phyloP scores from a whole-genome alignment of 2,113 vertebrate genomes.

The Corythornis madagascariensis region DNA sequence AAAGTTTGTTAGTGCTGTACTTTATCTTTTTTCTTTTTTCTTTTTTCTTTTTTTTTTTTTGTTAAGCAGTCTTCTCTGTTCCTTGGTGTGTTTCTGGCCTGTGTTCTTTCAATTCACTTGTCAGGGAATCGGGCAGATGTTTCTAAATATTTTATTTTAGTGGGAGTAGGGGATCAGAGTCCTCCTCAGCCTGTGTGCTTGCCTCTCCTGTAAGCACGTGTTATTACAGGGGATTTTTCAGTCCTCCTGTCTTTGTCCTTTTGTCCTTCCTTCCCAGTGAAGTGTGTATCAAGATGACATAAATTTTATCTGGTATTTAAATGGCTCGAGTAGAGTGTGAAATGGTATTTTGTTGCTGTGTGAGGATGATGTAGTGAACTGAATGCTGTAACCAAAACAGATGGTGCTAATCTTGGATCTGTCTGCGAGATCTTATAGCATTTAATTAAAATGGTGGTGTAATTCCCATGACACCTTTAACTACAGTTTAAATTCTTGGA shows the following conservation, averaged over 20 bases:
- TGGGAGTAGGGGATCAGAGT: background rate
- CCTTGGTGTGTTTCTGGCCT: background rate
- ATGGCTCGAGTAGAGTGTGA: slow-evolving; percentile 24
- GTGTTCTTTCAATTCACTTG: background rate
- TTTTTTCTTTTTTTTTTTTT: background rate
- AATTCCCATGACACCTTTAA: slow-evolving; percentile 68
- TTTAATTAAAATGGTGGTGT: slow-evolving; percentile 73
- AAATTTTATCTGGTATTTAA: slow-evolving; percentile 33
- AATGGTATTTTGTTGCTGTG: slow-evolving; percentile 42
- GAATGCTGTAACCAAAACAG: slow-evolving; percentile 61
- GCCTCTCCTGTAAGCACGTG: background rate
- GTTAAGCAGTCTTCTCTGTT: background rate
- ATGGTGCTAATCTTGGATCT: slow-evolving; percentile 72
- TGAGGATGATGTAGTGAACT: slow-evolving; percentile 38
- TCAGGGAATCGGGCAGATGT: background rate
- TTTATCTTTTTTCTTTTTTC: background rate
- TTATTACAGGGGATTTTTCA: background rate
- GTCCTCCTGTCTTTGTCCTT: background rate
- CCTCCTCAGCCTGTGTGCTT: background rate
- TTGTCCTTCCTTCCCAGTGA: background rate
- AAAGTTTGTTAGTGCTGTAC: background rate
- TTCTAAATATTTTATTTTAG: background rate
- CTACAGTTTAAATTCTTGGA: slow-evolving; percentile 62
- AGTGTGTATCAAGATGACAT: background rate
- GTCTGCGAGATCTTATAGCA: slow-evolving; percentile 63